phyloP scores from a whole-genome alignment of 2,113 vertebrate species.

The Balaeniceps rex region DNA sequence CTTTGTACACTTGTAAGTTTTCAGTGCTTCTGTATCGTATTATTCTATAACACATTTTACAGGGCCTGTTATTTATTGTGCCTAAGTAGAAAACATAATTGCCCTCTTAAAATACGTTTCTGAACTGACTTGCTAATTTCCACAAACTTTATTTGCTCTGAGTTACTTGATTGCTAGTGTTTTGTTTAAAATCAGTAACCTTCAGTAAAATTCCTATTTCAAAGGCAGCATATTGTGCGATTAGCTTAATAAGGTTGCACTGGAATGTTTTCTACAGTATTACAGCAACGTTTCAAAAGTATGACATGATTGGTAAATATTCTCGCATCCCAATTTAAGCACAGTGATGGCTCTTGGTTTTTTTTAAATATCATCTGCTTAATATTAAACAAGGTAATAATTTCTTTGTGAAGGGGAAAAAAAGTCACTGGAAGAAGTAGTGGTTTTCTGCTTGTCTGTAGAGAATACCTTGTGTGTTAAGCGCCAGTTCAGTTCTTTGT shows the following conservation, averaged over 20 bases:
- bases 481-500: constrained; percentile 14
- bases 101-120: constrained; percentile 38
- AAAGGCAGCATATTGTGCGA: not conserved
- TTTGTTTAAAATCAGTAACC: constrained; percentile 9
- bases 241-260: not conserved
- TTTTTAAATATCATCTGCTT: not conserved
- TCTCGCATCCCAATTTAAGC: not conserved
- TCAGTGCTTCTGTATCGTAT: constrained; percentile 10
- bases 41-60: constrained; percentile 48
- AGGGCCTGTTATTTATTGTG: constrained; percentile 42
- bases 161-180: not conserved
- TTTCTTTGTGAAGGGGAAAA: not conserved
- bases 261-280: not conserved
- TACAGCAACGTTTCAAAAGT: not conserved
- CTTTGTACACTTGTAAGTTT: not conserved
- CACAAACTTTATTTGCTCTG: constrained; percentile 41
- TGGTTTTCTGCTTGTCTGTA: not conserved
- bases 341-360: not conserved
- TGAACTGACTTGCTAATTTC: constrained; percentile 38
- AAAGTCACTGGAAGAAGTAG: not conserved
- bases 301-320: not conserved
- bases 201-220: not conserved
- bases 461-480: not conserved
- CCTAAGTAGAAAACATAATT: constrained; percentile 58
- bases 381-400: not conserved